phyloP scores from a whole-genome alignment of 2,888 invertebrate species.

The Callosobruchus maculatus region DNA sequence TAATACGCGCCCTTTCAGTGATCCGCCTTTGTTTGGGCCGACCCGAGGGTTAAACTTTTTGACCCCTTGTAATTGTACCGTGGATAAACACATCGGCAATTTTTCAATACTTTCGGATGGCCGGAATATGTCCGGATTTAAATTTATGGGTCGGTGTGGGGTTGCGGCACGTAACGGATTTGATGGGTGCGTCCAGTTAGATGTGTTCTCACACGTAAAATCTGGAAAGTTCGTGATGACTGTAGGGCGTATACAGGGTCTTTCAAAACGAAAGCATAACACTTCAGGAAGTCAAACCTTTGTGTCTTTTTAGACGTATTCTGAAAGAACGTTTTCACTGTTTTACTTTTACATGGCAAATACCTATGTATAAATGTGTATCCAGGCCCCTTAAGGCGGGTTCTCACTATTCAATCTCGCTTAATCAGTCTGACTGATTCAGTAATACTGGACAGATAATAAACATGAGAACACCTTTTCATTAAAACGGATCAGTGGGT shows the following conservation, averaged over 20 bases:
- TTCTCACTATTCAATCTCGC: too few relatives aligned
- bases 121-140: not conserved
- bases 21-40: conserved; percentile 37
- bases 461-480: too few relatives aligned
- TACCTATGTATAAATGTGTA: too few relatives aligned
- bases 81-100: conserved; percentile 48
- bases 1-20: conserved; percentile 39
- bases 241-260: conserved; percentile 17
- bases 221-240: conserved; percentile 14
- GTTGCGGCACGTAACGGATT: not conserved
- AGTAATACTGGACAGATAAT: too few relatives aligned
- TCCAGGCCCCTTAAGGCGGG: too few relatives aligned
- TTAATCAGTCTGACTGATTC: too few relatives aligned
- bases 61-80: conserved; percentile 47
- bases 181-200: not conserved
- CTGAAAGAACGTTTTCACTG: too few relatives aligned
- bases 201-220: conserved; percentile 2
- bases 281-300: too few relatives aligned
- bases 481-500: too few relatives aligned
- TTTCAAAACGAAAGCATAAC: too few relatives aligned
- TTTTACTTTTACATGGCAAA: too few relatives aligned
- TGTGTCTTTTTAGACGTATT: too few relatives aligned
- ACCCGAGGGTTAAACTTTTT: conserved; percentile 48
- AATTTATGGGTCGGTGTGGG: not conserved
- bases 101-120: conserved; percentile 39